Percentiles rank a stretch among this genome's conserved stretches.
Evolutionary conservation across 1,140 invertebrate genomes (phyloP).

Genomic region (Euwallacea similis): DNA sequence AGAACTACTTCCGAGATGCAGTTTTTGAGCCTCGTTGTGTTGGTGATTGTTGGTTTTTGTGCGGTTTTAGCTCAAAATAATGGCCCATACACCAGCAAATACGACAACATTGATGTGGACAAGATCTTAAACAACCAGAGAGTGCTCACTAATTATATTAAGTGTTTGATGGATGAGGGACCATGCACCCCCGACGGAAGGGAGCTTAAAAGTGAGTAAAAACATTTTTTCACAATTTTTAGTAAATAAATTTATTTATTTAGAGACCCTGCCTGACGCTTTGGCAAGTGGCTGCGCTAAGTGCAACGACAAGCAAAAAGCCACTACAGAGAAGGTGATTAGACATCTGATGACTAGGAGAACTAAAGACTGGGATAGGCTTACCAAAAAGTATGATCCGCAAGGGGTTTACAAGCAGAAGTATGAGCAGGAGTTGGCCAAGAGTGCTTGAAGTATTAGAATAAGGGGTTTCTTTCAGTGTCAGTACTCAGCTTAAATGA

Average conservation of each 20-base stretch:
- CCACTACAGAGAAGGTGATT: constrained; percentile 54
- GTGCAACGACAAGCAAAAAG: constrained; percentile 56
- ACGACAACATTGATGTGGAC: constrained; percentile 67
- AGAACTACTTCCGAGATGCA: not conserved
- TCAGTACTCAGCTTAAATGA: no score
- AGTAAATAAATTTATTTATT: not conserved
- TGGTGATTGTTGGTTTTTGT: constrained; percentile 10
- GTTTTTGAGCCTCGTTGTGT: constrained; percentile 27
- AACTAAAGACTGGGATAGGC: constrained; percentile 52
- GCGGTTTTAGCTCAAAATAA: constrained; percentile 6
- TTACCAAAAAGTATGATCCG: constrained; percentile 57
- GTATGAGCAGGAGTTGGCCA: constrained; percentile 45
- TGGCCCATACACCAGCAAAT: constrained; percentile 59
- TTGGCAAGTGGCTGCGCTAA: constrained; percentile 54
- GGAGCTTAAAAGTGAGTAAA: constrained; percentile 66
- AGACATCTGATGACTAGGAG: constrained; percentile 53
- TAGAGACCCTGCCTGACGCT: constrained; percentile 58
- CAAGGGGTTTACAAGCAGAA: constrained; percentile 52
- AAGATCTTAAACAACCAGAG: constrained; percentile 65
- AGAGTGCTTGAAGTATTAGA: no score
- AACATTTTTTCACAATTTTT: not conserved
- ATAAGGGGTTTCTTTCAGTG: no score
- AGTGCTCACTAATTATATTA: constrained; percentile 65
- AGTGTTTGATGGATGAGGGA: constrained; percentile 69
- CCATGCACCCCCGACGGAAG: constrained; percentile 69